Evolutionary conservation across 2,888 invertebrate genomes (phyloP).

Genomic region (Penaeus monodon): DNA sequence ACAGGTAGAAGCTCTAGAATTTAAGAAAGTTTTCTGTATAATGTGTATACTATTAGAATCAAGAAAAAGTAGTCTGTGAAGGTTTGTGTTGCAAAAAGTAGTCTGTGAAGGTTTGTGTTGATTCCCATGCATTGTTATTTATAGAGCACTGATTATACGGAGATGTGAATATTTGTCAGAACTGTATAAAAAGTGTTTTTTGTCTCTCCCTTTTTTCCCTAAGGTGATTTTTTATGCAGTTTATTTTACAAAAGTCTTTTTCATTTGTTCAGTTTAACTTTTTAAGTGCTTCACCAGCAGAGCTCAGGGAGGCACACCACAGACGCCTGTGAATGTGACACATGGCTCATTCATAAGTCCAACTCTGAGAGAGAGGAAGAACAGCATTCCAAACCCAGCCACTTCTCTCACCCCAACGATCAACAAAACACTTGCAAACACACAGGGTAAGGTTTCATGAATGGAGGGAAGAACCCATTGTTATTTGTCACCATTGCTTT

Average conservation of each 20-base stretch:
- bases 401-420: constrained; percentile 24
- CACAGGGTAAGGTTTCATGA: neutral
- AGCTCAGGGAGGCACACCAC: constrained; percentile 6
- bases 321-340: neutral
- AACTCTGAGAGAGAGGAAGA: constrained; percentile 1
- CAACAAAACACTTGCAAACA: constrained; percentile 1
- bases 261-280: too few species aligned
- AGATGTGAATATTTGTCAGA: neutral
- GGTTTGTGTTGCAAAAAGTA: too few species aligned
- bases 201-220: too few species aligned
- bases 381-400: neutral
- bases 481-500: neutral
- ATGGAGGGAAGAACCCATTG: neutral
- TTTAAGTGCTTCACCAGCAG: neutral
- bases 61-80: too few species aligned
- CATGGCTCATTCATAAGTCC: constrained; percentile 45
- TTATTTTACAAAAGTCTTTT: too few species aligned
- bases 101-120: neutral
- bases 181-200: neutral
- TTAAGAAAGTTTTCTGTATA: too few species aligned
- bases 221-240: too few species aligned
- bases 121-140: neutral
- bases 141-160: neutral
- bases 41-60: too few species aligned
- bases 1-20: neutral